Conservation (phyloP, 2,113 vertebrate species). For the Marmota flaviventris region DNA sequence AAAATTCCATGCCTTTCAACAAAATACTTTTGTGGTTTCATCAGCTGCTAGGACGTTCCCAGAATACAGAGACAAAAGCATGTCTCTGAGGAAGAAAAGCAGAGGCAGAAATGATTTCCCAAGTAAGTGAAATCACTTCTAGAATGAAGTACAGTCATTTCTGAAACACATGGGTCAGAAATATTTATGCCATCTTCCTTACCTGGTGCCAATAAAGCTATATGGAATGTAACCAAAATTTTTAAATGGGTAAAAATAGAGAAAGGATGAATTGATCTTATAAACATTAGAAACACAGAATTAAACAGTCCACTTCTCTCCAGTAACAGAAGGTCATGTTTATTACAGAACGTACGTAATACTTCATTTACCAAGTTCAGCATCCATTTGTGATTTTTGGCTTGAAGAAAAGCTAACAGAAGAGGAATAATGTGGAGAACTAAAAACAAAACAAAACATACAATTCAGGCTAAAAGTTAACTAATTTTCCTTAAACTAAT, state of each 20-base stretch:
- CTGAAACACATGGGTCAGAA: not conserved
- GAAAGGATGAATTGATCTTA: not conserved
- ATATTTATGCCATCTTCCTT: not conserved
- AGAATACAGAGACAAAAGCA: not conserved
- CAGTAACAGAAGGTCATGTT: not conserved
- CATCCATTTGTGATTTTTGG: not conserved
- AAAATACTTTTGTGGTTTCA: not conserved
- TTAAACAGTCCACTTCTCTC: not conserved
- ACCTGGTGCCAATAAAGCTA: not conserved
- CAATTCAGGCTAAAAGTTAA: constrained; percentile 43
- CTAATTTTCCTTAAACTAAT: constrained; percentile 59
- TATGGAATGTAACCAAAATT: not conserved
- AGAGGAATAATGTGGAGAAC: not conserved
- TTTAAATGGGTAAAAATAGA: not conserved
- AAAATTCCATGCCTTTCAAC: constrained; percentile 15
- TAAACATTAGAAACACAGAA: not conserved
- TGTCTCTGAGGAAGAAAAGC: not conserved
- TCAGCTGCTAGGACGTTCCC: not conserved
- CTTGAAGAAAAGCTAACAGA: constrained; percentile 53
- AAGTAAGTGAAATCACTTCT: not conserved
- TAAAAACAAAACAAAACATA: not conserved
- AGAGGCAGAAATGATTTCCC: constrained; percentile 3
- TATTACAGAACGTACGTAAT: not conserved
- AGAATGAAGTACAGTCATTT: not conserved
- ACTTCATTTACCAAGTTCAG: not conserved